These are phyloP conservation scores for Holothuria leucospilota DNA, from an alignment of 53 echinoderm and acorn worm genomes.

Conservation along the genomic window DNA sequence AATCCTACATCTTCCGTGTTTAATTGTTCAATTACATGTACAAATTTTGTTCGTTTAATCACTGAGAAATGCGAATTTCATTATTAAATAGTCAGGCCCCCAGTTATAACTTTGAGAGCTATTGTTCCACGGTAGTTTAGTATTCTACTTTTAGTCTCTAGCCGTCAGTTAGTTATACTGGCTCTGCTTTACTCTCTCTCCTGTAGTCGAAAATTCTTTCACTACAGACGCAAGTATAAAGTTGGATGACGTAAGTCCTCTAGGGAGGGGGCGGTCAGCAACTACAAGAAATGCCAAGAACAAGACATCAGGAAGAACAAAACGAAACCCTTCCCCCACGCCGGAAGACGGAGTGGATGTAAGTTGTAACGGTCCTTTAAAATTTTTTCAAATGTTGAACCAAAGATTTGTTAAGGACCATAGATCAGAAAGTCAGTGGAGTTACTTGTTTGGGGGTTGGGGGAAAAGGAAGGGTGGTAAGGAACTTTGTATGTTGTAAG, in stretches of 20 bases:
- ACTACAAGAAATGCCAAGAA: conserved; percentile 60
- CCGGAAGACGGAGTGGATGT: conserved; percentile 98
- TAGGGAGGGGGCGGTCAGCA: conserved; percentile 77
- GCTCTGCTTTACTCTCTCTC: conserved; percentile 48
- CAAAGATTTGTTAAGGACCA: too few relatives aligned
- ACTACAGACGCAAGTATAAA: conserved; percentile 92
- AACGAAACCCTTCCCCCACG: conserved; percentile 94
- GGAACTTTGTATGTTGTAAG: too few relatives aligned
- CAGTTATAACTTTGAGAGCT: neutral
- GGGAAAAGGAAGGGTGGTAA: too few relatives aligned
- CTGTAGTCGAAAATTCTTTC: conserved; percentile 95
- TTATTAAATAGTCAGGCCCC: conserved; percentile 1
- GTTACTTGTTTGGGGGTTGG: too few relatives aligned
- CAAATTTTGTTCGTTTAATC: too few relatives aligned
- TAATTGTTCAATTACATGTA: too few relatives aligned
- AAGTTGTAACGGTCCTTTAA: conserved; percentile 1
- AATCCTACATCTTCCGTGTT: too few relatives aligned
- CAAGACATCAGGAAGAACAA: conserved; percentile 81
- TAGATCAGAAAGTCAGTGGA: too few relatives aligned
- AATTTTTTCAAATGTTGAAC: too few relatives aligned
- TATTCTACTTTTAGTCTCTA: too few relatives aligned
- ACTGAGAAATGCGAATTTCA: too few relatives aligned
- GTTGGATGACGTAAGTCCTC: conserved; percentile 79
- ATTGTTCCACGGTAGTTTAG: too few relatives aligned
- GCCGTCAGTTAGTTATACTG: conserved; percentile 53